Evolutionary conservation across 2,888 invertebrate genomes (phyloP).

Genomic region (Lasioglossum malachurum): DNA sequence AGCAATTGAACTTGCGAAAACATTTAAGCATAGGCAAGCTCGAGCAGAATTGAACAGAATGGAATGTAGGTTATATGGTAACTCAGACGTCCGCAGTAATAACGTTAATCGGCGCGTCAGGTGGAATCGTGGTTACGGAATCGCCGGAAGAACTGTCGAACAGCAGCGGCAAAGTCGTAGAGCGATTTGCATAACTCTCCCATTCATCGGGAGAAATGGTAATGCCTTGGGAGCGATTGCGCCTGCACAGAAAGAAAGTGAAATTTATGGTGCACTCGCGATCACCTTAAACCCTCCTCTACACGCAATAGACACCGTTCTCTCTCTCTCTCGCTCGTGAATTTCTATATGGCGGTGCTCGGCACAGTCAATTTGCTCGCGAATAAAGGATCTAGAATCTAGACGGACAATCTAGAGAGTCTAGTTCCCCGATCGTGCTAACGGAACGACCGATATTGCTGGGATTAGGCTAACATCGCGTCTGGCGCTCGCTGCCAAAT

Average conservation of each 20-base stretch:
- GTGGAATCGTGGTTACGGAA: constrained; percentile 26
- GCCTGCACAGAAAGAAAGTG: constrained; percentile 45
- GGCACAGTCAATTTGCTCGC: constrained; percentile 2
- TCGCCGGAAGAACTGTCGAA: constrained; percentile 47
- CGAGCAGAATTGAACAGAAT: neutral
- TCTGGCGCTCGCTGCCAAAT: neutral
- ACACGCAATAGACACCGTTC: neutral
- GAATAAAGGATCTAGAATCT: constrained; percentile 4
- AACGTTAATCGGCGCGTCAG: neutral
- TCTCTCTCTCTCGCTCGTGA: neutral
- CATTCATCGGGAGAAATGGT: constrained; percentile 39
- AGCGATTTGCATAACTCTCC: constrained; percentile 55
- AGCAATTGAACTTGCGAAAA: too few species aligned
- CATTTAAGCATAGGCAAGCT: too few species aligned
- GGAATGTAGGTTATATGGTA: neutral
- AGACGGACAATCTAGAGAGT: neutral
- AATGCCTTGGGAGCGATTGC: constrained; percentile 23
- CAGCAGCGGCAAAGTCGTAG: constrained; percentile 23
- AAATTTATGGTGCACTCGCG: constrained; percentile 45
- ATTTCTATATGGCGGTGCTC: neutral
- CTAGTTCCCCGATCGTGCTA: neutral
- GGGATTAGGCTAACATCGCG: neutral
- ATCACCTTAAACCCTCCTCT: constrained; percentile 36
- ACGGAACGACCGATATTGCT: neutral
- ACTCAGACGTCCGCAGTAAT: neutral